Evolutionary conservation across 1,140 invertebrate species (phyloP).

Genomic region (Meteorus sp.): DNA sequence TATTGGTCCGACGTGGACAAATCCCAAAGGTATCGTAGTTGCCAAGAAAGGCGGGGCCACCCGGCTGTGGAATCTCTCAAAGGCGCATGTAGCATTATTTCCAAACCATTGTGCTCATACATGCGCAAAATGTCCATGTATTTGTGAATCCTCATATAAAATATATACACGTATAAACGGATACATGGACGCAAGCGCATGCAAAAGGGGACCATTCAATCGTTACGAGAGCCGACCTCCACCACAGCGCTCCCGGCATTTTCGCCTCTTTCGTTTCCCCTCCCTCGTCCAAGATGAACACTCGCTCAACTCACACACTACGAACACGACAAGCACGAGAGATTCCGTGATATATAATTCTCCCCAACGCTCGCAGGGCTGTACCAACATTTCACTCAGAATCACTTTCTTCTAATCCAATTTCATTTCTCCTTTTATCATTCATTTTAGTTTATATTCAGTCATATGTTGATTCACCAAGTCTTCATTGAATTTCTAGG

Average conservation of each 20-base stretch:
- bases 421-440: no score
- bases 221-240: slow-evolving; percentile 24
- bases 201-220: slow-evolving; percentile 21
- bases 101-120: no score
- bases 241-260: neutral
- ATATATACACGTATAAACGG: neutral
- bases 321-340: neutral
- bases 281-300: neutral
- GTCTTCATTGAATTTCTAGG: no score
- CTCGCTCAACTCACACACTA: neutral
- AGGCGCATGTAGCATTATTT: neutral
- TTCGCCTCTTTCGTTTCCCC: neutral
- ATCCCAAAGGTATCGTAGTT: slow-evolving; percentile 50
- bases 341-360: slow-evolving; percentile 9
- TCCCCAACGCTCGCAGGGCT: neutral
- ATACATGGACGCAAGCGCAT: neutral
- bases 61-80: neutral
- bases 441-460: no score
- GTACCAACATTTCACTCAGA: neutral
- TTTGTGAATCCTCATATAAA: slow-evolving; percentile 4
- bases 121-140: no score
- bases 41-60: slow-evolving; percentile 44
- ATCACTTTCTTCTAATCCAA: no score
- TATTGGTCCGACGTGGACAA: slow-evolving; percentile 52
- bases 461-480: no score